phyloP scores from a whole-genome alignment of 2,113 vertebrate species.

The Cyprinodon tularosa region DNA sequence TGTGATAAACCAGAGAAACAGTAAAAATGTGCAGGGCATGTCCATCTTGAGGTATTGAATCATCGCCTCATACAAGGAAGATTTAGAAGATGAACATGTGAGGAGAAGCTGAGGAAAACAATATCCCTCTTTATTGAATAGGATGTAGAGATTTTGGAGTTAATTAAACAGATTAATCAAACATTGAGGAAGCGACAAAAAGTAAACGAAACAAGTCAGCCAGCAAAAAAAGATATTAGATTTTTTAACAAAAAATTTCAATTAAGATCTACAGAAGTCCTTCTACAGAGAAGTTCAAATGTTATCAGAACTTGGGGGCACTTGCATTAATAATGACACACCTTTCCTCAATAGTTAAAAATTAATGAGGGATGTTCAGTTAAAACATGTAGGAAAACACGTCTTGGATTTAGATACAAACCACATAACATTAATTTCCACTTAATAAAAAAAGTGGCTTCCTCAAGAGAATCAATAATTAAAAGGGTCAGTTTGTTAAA shows the following conservation, averaged over 20 bases:
- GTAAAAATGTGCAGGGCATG: too few relatives aligned
- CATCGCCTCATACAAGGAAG: too few relatives aligned
- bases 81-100: too few relatives aligned
- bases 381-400: background rate
- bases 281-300: background rate
- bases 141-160: too few relatives aligned
- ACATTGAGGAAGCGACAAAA: background rate
- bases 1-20: too few relatives aligned
- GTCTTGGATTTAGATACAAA: background rate
- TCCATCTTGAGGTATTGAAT: too few relatives aligned
- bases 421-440: background rate
- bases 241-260: background rate
- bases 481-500: too few relatives aligned
- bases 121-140: too few relatives aligned
- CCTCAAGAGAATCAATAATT: too few relatives aligned
- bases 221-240: background rate
- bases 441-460: background rate
- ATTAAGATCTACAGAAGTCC: background rate
- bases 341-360: background rate
- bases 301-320: background rate
- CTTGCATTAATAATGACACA: slow-evolving; percentile 8
- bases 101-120: too few relatives aligned
- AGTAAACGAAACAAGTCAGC: background rate
- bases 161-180: too few relatives aligned
- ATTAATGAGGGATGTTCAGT: background rate